A percentile compares a stretch with the other conserved stretches of the same genome.
phyloP scores from a whole-genome alignment of 2,888 invertebrate species.

The Himalopsyche kuldschensis region DNA sequence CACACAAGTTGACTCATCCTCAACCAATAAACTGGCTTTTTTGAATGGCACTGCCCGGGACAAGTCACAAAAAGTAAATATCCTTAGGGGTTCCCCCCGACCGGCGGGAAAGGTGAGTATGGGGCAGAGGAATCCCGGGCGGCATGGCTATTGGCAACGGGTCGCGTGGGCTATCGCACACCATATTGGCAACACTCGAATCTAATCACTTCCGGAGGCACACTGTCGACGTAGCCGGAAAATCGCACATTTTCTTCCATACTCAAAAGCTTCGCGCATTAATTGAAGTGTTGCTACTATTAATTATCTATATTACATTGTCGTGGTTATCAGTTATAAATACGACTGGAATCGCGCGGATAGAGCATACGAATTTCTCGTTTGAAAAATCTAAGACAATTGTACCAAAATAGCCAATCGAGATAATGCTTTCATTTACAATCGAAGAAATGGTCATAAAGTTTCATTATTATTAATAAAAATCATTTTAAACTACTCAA shows the following conservation, averaged over 20 bases:
- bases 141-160: conserved; percentile 31
- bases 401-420: no score
- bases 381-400: no score
- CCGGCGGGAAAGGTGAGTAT: neutral
- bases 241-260: neutral
- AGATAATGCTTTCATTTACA: no score
- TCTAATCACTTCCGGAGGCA: neutral
- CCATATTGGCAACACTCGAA: conserved; percentile 23
- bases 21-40: neutral
- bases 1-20: neutral
- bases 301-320: no score
- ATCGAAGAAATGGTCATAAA: no score
- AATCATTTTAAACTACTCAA: no score
- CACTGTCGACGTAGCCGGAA: neutral
- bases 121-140: conserved; percentile 6
- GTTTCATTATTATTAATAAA: no score
- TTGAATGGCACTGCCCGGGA: neutral
- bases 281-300: neutral
- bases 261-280: neutral
- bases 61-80: neutral
- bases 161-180: conserved; percentile 33
- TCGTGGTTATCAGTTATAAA: no score
- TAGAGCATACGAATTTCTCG: no score
- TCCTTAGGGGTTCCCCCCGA: neutral
- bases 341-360: no score